These are phyloP conservation scores for Sphaerophoria taeniata DNA, from an alignment of 2,888 invertebrate genomes.

Conservation along the genomic window DNA sequence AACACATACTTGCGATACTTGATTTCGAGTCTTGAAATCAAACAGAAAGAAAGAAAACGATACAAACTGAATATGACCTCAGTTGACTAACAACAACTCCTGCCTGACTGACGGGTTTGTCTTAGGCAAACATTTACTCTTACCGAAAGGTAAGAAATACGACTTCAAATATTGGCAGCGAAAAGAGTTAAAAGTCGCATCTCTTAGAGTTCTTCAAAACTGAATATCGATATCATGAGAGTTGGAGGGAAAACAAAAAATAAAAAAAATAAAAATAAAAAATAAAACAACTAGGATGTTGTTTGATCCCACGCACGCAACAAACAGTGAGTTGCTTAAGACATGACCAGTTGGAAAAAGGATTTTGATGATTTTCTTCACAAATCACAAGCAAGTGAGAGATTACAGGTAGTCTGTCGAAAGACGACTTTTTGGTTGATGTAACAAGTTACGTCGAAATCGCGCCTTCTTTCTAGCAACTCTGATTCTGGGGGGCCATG, in stretches of 20 bases:
- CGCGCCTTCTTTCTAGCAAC: conserved; percentile 12
- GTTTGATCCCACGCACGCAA: conserved; percentile 62
- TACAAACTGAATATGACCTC: conserved; percentile 56
- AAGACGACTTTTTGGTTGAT: conserved; percentile 3
- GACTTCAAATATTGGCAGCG: conserved; percentile 25
- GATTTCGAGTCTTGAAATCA: conserved; percentile 66
- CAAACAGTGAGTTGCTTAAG: conserved; percentile 9
- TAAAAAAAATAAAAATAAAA: too few relatives aligned
- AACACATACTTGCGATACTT: conserved; percentile 82
- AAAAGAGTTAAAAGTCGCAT: conserved; percentile 62
- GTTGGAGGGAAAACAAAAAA: not conserved
- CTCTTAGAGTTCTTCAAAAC: conserved; percentile 27
- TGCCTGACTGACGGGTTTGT: conserved; percentile 61
- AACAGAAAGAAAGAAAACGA: conserved; percentile 42
- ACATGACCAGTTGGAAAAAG: conserved; percentile 50
- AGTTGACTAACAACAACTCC: conserved; percentile 59
- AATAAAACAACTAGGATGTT: not conserved
- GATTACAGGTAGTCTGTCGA: conserved; percentile 44
- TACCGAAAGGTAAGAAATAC: conserved; percentile 58
- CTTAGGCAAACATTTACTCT: conserved; percentile 68
- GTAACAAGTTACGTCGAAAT: conserved; percentile 31
- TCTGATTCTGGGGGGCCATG: conserved; percentile 50
- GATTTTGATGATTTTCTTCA: conserved; percentile 23
- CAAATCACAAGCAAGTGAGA: conserved; percentile 46
- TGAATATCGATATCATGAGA: not conserved